These are phyloP conservation scores for Drosophila subquinaria DNA, from an alignment of 2,888 invertebrate species.

Conservation along the genomic window DNA sequence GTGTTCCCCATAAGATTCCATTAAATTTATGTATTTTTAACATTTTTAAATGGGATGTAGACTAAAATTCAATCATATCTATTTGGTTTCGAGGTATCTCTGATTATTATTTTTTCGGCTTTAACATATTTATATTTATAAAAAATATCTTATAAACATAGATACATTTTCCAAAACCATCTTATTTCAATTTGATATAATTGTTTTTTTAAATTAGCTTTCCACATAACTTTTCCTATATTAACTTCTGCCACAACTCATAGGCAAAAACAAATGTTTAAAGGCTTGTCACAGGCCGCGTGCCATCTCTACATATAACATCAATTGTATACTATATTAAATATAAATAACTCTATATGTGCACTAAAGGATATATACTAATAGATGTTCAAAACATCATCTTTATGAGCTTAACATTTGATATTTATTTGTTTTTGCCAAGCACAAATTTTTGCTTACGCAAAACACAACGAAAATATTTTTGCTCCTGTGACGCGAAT, in stretches of 20 bases:
- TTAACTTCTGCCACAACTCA: neutral
- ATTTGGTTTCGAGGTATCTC: too few species aligned
- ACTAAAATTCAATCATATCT: neutral
- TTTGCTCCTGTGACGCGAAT: constrained; percentile 63
- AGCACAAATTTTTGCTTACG: constrained; percentile 67
- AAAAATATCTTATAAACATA: too few species aligned
- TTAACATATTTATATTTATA: too few species aligned
- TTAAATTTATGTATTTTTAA: neutral
- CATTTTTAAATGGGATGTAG: neutral
- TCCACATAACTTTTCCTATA: neutral
- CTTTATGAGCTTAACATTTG: constrained; percentile 71
- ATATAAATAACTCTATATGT: constrained; percentile 2
- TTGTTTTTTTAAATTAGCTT: too few species aligned
- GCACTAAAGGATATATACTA: constrained; percentile 1
- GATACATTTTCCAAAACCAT: too few species aligned
- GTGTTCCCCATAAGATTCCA: neutral
- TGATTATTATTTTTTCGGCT: too few species aligned
- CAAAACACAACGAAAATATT: constrained; percentile 59
- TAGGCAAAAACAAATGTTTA: constrained; percentile 19
- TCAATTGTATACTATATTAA: constrained; percentile 8
- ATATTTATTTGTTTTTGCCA: constrained; percentile 77
- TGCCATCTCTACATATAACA: constrained; percentile 30
- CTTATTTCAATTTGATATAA: too few species aligned
- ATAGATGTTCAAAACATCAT: constrained; percentile 37
- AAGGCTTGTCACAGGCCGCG: constrained; percentile 36